Evolutionary conservation across 2,113 vertebrate genomes (phyloP), one percentile per base, ranked within the genome.

Genomic region (Malurus alboscapulatus): DNA sequence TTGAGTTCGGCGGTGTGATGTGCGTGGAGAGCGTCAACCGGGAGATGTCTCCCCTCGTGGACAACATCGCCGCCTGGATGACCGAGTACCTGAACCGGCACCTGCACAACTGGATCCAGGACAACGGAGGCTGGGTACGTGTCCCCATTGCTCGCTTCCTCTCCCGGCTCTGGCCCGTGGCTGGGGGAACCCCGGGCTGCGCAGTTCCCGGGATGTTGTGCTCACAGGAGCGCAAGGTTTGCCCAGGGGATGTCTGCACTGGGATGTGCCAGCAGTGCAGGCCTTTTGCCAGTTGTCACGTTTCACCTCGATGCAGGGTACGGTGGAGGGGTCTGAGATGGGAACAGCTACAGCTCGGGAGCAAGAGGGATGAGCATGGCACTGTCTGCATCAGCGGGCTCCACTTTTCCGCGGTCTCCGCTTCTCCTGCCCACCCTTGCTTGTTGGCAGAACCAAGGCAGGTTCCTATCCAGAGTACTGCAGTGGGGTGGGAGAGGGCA

Each of bases 51-150:
- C 90, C 98, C 45, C 98, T 99, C 34, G 99, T 99, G 95, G 98
- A 99, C 96, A 98, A 78, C 98, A 99, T 99, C 53, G 99, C 98
- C 12, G 87, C 97, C 93, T 99, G 99, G 99, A 99, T 99, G 99
- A 99, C 99, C 1, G 99, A 99, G 94, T 99, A 99, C 97, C 98
- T 99, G 96, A 99, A 99, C 95, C 98, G 98, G 88, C 98, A 98
- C 87, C 98, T 99, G 86, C 98, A 98, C 98, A 98, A 97, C 97
- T 99, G 99, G 99, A 99, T 99, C 97, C 98, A 99, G 95, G 99
- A 99, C 95, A 99, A 99, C 92, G 99, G 99, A 97, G 99, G 99
- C 97, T 99, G 99, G 99, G 99, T 99, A 98, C 55, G 98, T 97
- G 50, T 67, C 55, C 17, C 0, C 0, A 34, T n/a, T 8, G 34